Evolutionary conservation across 2,797 vertebrate species (phyloP).

Genomic region (Hyperoplus immaculatus): DNA sequence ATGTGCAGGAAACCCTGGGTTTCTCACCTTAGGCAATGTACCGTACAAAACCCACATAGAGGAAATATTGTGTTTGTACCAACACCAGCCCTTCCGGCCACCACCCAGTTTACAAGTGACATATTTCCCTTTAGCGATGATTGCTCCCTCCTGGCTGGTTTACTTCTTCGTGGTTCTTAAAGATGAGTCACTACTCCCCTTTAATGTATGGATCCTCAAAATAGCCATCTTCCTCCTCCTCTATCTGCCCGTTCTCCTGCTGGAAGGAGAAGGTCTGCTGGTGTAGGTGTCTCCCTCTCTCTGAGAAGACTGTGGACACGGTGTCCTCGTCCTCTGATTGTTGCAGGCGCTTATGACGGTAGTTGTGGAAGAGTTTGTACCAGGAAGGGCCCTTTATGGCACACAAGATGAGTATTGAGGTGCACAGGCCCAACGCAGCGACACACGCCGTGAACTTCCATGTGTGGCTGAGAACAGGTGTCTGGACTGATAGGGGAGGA

Average conservation of each 20-base stretch:
- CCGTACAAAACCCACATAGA: too few relatives aligned
- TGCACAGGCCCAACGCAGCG: conserved; percentile 80
- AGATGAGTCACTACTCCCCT: conserved; percentile 65
- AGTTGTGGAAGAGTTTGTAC: conserved; percentile 90
- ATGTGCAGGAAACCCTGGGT: too few relatives aligned
- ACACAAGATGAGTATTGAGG: conserved; percentile 85
- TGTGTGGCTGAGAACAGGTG: conserved; percentile 81
- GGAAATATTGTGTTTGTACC: too few relatives aligned
- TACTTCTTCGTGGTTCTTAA: not conserved
- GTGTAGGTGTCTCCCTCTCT: conserved; percentile 59
- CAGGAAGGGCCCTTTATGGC: conserved; percentile 90
- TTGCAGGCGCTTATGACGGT: conserved; percentile 86
- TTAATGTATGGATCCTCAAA: conserved; percentile 94
- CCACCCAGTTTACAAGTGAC: not conserved
- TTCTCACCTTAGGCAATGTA: too few relatives aligned
- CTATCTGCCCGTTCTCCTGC: conserved; percentile 70
- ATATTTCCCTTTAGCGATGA: not conserved
- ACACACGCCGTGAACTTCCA: conserved; percentile 91
- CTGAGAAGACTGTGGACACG: conserved; percentile 68
- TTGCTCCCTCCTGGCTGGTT: not conserved
- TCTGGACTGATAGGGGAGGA: conserved; percentile 39
- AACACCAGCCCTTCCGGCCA: too few relatives aligned
- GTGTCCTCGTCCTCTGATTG: conserved; percentile 71
- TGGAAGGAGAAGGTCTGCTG: conserved; percentile 79
- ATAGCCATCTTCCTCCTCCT: conserved; percentile 88